Conservation (phyloP, 2,113 vertebrate genomes). For the Ciconia maguari region DNA sequence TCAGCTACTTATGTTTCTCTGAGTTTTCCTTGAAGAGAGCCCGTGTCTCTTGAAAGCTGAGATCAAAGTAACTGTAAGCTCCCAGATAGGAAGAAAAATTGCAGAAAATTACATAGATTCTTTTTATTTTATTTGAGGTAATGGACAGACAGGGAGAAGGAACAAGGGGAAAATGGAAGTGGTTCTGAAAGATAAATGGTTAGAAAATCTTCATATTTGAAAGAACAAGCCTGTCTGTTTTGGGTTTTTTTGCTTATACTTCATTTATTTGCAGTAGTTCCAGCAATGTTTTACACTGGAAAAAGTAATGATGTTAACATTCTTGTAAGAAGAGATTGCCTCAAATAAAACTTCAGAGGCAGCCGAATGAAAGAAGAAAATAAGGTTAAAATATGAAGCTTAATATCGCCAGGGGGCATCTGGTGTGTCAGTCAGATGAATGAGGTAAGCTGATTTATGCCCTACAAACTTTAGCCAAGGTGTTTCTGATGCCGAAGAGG, state of each 20-base stretch:
- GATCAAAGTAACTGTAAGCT: conserved; percentile 87
- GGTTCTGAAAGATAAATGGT: conserved; percentile 50
- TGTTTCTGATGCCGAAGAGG: conserved; percentile 43
- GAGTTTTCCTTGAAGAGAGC: conserved; percentile 63
- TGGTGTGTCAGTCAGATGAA: conserved; percentile 60
- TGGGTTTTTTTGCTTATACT: neutral
- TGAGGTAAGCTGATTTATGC: conserved; percentile 67
- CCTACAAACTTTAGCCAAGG: conserved; percentile 52
- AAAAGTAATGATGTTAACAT: conserved; percentile 63
- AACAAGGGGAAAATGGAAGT: conserved; percentile 49
- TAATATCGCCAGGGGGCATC: conserved; percentile 49
- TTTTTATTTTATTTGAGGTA: conserved; percentile 68
- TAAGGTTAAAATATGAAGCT: conserved; percentile 65
- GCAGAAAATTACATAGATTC: conserved; percentile 76
- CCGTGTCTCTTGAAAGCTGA: conserved; percentile 74
- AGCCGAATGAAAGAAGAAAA: conserved; percentile 60
- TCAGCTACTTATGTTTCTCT: conserved; percentile 79
- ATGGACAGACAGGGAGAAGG: conserved; percentile 49
- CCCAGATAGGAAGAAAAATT: conserved; percentile 70
- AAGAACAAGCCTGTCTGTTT: conserved; percentile 3
- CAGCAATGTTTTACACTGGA: conserved; percentile 28
- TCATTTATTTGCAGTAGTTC: conserved; percentile 45
- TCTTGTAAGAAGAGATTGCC: conserved; percentile 58
- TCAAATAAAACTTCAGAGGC: conserved; percentile 70
- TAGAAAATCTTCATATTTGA: conserved; percentile 34